These are phyloP conservation scores for Centroberyx gerrardi DNA, from an alignment of 2,797 vertebrate species.

Conservation along the genomic window DNA sequence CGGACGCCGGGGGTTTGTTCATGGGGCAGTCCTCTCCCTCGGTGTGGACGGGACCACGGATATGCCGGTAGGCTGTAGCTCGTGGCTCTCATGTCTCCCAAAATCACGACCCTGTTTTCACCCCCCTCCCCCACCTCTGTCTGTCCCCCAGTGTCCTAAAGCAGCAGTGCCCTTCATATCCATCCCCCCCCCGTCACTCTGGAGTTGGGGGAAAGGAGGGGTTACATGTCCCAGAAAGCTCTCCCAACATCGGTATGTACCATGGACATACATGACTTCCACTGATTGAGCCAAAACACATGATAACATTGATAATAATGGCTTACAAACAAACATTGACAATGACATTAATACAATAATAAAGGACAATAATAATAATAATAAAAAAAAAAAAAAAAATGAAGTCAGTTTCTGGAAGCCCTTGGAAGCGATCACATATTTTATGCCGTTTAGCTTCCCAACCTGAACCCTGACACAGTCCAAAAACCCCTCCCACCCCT, in stretches of 20 bases:
- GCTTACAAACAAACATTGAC: slow-evolving; percentile 67
- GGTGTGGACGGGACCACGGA: slow-evolving; percentile 16
- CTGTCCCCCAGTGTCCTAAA: slow-evolving; percentile 44
- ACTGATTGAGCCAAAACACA: slow-evolving; percentile 73
- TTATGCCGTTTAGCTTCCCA: slow-evolving; percentile 65
- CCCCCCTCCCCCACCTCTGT: neutral
- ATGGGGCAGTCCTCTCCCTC: slow-evolving; percentile 26
- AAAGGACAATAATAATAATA: slow-evolving; percentile 63
- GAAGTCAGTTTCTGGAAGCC: slow-evolving; percentile 81
- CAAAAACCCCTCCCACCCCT: slow-evolving; percentile 29
- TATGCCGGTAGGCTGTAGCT: slow-evolving; percentile 3
- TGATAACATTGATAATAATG: slow-evolving; percentile 68
- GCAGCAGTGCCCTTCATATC: slow-evolving; percentile 59
- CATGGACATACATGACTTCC: slow-evolving; percentile 59
- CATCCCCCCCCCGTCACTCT: slow-evolving; percentile 32
- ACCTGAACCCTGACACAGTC: slow-evolving; percentile 54
- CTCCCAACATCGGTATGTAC: slow-evolving; percentile 57
- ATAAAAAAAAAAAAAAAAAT: slow-evolving; percentile 63
- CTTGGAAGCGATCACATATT: slow-evolving; percentile 69
- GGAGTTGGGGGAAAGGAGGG: slow-evolving; percentile 31
- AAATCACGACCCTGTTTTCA: neutral
- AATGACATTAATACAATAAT: slow-evolving; percentile 80
- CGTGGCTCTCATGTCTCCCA: neutral
- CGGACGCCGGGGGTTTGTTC: slow-evolving; percentile 53
- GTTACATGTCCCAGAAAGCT: slow-evolving; percentile 44